A percentile compares a stretch with the other conserved stretches of the same genome.
phyloP scores from a whole-genome alignment of 1,140 invertebrate species.

The Zaprionus lachaisei region DNA sequence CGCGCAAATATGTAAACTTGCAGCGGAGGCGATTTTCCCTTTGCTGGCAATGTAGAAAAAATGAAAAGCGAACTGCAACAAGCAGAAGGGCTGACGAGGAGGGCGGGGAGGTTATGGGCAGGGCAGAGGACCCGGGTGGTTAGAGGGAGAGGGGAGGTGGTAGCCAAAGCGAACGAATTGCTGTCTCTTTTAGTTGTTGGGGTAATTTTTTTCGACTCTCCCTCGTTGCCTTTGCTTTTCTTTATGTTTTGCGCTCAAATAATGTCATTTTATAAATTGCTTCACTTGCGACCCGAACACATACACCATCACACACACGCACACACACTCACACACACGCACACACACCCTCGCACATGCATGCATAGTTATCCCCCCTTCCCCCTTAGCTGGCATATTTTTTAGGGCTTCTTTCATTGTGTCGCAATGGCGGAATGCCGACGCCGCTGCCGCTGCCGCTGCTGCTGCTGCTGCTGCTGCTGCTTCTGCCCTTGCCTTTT shows the following conservation, averaged over 20 bases:
- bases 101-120: background rate
- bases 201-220: conserved; percentile 64
- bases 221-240: conserved; percentile 30
- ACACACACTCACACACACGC: background rate
- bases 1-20: conserved; percentile 70
- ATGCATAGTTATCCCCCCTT: background rate
- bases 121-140: background rate
- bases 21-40: conserved; percentile 42
- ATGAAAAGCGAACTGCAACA: conserved; percentile 28
- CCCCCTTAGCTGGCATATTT: conserved; percentile 59
- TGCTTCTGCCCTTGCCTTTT: conserved; percentile 9
- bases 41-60: conserved; percentile 30
- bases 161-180: background rate
- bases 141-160: background rate
- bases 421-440: conserved; percentile 9
- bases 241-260: conserved; percentile 75
- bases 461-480: too few relatives aligned
- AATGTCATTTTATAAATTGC: conserved; percentile 77
- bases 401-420: conserved; percentile 69
- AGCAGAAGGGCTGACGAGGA: background rate
- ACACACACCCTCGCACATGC: conserved; percentile 4
- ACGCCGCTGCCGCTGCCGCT: background rate
- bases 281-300: conserved; percentile 43
- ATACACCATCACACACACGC: background rate
- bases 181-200: conserved; percentile 72